Percentiles rank a stretch among this genome's conserved stretches.
Evolutionary conservation across 2,888 invertebrate genomes (phyloP).

Genomic region (Rhaphigaster nebulosa): DNA sequence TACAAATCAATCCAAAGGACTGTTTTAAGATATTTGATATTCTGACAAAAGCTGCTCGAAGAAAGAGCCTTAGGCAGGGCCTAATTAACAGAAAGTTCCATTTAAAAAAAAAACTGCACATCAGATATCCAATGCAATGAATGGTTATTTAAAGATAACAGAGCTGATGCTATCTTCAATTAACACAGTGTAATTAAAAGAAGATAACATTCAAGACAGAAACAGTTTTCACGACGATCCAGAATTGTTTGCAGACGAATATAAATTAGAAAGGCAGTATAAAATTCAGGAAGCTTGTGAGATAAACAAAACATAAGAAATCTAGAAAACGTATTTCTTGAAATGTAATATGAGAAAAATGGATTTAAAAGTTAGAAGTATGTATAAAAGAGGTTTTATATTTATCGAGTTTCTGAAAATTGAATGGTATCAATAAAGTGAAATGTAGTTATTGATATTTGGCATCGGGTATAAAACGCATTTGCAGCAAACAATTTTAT

Average conservation of each 20-base stretch:
- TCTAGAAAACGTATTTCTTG: no score
- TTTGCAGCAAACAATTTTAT: no score
- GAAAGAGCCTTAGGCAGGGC: not conserved
- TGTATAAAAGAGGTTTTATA: no score
- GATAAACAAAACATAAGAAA: no score
- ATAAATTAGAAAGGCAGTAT: not conserved
- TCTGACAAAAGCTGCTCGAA: not conserved
- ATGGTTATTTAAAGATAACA: not conserved
- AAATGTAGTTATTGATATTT: no score
- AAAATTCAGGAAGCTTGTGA: no score
- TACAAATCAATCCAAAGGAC: not conserved
- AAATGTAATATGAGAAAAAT: no score
- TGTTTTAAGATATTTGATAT: not conserved
- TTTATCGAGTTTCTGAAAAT: no score
- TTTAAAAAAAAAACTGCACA: not conserved
- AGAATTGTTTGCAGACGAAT: not conserved
- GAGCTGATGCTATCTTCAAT: not conserved
- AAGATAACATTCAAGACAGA: conserved; percentile 14
- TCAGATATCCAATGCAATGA: not conserved
- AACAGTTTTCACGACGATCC: not conserved
- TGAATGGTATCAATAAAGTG: no score
- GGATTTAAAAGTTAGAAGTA: no score
- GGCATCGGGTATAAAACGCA: no score
- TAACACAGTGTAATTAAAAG: not conserved
- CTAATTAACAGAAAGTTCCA: not conserved